A percentile compares a stretch with the other conserved stretches of the same genome.
These are phyloP conservation scores for Drosophila anomelani DNA, from an alignment of 2,888 invertebrate genomes.

Conservation along the genomic window DNA sequence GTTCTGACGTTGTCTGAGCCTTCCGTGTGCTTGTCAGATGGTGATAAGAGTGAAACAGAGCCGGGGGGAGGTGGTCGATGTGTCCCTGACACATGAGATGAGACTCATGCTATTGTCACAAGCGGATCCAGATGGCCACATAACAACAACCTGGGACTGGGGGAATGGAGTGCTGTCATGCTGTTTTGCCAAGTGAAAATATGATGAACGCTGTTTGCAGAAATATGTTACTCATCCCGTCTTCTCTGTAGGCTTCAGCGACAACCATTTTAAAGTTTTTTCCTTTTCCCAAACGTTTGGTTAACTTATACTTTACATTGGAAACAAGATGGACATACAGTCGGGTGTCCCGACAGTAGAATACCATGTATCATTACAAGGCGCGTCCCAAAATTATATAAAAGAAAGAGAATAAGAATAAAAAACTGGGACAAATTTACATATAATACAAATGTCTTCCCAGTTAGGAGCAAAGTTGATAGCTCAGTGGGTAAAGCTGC, in stretches of 20 bases:
- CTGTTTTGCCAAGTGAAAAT: slow-evolving; percentile 56
- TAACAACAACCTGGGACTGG: slow-evolving; percentile 23
- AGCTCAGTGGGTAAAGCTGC: no score
- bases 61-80: not conserved
- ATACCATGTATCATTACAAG: no score
- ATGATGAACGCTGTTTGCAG: slow-evolving; percentile 7
- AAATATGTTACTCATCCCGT: slow-evolving; percentile 15
- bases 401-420: no score
- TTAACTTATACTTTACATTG: not conserved
- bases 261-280: slow-evolving; percentile 40
- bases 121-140: slow-evolving; percentile 48
- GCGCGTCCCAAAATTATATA: no score
- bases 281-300: not conserved
- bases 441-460: no score
- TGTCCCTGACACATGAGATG: slow-evolving; percentile 30
- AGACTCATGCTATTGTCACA: slow-evolving; percentile 61
- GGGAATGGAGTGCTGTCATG: slow-evolving; percentile 15
- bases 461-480: no score
- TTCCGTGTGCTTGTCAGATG: slow-evolving; percentile 59
- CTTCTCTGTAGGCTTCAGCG: slow-evolving; percentile 8
- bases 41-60: slow-evolving; percentile 59
- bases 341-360: no score
- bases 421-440: no score
- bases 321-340: not conserved
- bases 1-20: slow-evolving; percentile 38